These are phyloP conservation scores for Notospermus geniculatus DNA, from an alignment of 1,140 invertebrate genomes.

Conservation along the genomic window DNA sequence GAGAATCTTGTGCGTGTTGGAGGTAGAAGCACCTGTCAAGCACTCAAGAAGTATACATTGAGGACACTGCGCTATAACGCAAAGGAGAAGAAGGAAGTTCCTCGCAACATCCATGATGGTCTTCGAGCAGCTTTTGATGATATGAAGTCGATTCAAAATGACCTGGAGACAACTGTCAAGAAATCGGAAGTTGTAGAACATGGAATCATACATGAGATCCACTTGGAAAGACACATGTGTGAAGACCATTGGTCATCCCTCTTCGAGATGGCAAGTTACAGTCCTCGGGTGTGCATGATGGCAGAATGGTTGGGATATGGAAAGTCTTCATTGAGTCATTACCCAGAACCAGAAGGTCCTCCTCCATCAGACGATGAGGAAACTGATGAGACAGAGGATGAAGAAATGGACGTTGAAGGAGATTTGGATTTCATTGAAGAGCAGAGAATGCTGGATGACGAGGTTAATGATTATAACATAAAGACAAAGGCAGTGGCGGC, in stretches of 20 bases:
- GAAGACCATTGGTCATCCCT: not conserved
- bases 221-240: not conserved
- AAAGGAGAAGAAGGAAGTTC: conserved; percentile 3
- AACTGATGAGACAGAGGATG: conserved; percentile 13
- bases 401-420: conserved; percentile 20
- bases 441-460: conserved; percentile 2
- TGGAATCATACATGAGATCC: conserved; percentile 27
- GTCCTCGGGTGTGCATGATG: not conserved
- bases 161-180: conserved; percentile 24
- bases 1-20: conserved; percentile 68
- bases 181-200: conserved; percentile 28
- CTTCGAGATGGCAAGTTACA: not conserved
- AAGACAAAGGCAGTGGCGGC: not conserved
- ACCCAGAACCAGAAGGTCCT: not conserved
- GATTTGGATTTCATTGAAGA: conserved; percentile 18
- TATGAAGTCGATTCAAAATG: conserved; percentile 12
- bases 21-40: conserved; percentile 63
- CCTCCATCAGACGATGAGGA: conserved; percentile 20
- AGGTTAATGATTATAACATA: not conserved
- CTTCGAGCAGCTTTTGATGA: conserved; percentile 6
- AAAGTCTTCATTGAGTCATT: not conserved
- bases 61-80: not conserved
- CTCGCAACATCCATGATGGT: not conserved
- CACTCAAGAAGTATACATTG: too few species aligned
- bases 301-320: not conserved